phyloP scores from a whole-genome alignment of 2,113 vertebrate species.

The Notothenia coriiceps region DNA sequence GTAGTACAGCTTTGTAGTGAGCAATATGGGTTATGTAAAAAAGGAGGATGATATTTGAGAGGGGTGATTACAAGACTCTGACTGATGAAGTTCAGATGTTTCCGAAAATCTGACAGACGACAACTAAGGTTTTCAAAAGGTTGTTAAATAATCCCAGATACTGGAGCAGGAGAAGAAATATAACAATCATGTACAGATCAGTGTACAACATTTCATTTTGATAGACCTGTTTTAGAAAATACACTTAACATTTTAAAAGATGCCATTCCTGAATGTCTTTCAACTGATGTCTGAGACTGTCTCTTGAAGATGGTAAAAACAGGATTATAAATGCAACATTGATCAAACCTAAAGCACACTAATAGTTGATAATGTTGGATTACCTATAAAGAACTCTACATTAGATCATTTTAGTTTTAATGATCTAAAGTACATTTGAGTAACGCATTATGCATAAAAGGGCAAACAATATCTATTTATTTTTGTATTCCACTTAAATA shows the following conservation, averaged over 20 bases:
- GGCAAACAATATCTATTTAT: too few relatives aligned
- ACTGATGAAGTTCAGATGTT: slow-evolving; percentile 52
- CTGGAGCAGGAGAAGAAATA: not conserved
- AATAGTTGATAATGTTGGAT: too few relatives aligned
- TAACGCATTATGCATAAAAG: not conserved
- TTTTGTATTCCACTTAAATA: not conserved
- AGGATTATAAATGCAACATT: not conserved
- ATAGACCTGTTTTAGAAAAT: too few relatives aligned
- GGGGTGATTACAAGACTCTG: slow-evolving; percentile 43
- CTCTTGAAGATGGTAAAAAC: not conserved
- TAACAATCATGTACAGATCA: not conserved
- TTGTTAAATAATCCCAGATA: too few relatives aligned
- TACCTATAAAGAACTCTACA: too few relatives aligned
- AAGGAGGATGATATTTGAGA: slow-evolving; percentile 42
- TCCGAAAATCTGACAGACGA: slow-evolving; percentile 38
- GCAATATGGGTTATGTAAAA: slow-evolving; percentile 3
- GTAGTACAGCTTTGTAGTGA: not conserved
- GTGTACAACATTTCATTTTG: too few relatives aligned
- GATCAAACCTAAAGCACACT: not conserved
- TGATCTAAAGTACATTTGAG: not conserved
- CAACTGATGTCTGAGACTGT: not conserved
- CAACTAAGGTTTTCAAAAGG: too few relatives aligned
- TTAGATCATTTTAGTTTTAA: not conserved
- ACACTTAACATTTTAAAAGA: too few relatives aligned
- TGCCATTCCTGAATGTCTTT: not conserved